phyloP scores from a whole-genome alignment of 2,888 invertebrate species.

The Pediacus dermestoides region DNA sequence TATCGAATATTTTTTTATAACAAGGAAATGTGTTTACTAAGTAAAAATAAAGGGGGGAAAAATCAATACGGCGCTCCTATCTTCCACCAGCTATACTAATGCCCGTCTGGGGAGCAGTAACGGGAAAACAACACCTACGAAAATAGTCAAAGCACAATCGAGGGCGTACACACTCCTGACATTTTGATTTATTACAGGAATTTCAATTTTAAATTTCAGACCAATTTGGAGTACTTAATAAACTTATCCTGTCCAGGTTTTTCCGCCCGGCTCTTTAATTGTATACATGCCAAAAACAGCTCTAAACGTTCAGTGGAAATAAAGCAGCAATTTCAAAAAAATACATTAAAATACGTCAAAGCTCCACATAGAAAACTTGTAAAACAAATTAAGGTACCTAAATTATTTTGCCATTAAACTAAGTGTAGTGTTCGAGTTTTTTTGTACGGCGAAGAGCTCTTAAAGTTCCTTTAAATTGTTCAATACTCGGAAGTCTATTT shows the following conservation, averaged over 20 bases:
- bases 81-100: constrained; percentile 16
- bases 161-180: constrained; percentile 33
- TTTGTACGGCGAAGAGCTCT: too few species aligned
- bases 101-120: constrained; percentile 24
- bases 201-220: constrained; percentile 38
- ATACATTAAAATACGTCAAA: too few species aligned
- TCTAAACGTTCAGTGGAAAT: too few species aligned
- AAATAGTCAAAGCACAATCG: constrained; percentile 35
- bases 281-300: constrained; percentile 2
- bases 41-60: constrained; percentile 3
- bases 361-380: too few species aligned
- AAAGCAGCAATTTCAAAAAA: too few species aligned
- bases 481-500: constrained; percentile 2
- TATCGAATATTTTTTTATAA: constrained; percentile 6
- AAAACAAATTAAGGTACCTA: too few species aligned
- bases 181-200: constrained; percentile 39
- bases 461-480: constrained; percentile 1
- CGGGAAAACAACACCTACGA: constrained; percentile 22
- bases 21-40: constrained; percentile 7
- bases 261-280: not conserved
- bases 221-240: constrained; percentile 9
- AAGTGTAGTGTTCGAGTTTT: too few species aligned
- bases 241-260: constrained; percentile 3
- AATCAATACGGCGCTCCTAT: constrained; percentile 7
- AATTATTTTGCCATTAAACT: too few species aligned